A percentile compares a stretch with the other conserved stretches of the same genome.
Evolutionary conservation across 2,113 vertebrate genomes (phyloP).

Genomic region (Mus musculus): GRCm39 chr12:111148501-111149000

Average conservation of each 20-base stretch:
- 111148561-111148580: not conserved
- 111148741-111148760: not conserved
- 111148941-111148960: not conserved
- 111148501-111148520: not conserved
- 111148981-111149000: not conserved
- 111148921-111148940: not conserved
- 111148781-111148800: not conserved
- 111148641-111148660: not conserved
- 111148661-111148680: not conserved
- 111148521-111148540: not conserved
- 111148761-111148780: not conserved
- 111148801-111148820: not conserved
- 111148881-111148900: not conserved
- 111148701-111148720: not conserved
- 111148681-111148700: not conserved
- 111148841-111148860: not conserved
- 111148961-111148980: not conserved
- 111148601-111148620: not conserved
- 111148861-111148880: not conserved
- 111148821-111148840: not conserved
- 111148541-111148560: not conserved
- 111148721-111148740: not conserved
- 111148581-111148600: not conserved
- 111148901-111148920: not conserved
- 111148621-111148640: not conserved